Percentiles rank a stretch among this genome's conserved stretches.
Conservation (phyloP, 2,113 vertebrate genomes). For the Ceuthmochares aereus region DNA sequence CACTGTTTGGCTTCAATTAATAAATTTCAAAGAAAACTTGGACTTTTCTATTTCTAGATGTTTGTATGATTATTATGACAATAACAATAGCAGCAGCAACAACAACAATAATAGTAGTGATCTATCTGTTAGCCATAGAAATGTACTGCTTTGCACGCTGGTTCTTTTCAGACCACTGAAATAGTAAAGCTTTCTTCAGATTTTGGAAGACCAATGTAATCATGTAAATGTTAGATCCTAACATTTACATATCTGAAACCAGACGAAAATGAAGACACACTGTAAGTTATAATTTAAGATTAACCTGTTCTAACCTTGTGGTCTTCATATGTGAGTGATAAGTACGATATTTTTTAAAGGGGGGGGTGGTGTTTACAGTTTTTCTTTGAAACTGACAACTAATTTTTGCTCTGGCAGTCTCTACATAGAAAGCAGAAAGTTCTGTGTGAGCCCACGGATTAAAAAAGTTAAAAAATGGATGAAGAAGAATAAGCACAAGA, state of each 20-base stretch:
- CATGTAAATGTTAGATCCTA: neutral
- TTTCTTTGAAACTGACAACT: neutral
- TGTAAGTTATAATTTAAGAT: neutral
- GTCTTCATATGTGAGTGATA: neutral
- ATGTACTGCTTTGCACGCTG: neutral
- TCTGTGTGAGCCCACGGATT: slow-evolving; percentile 71
- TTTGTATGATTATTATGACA: neutral
- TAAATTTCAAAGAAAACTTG: neutral
- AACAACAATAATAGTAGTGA: neutral
- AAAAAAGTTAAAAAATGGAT: slow-evolving; percentile 64
- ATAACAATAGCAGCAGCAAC: neutral
- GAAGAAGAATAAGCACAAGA: slow-evolving; percentile 41
- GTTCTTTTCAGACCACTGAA: neutral
- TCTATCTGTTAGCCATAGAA: neutral
- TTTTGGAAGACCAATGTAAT: neutral
- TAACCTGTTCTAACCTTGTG: neutral
- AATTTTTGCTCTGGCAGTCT: slow-evolving; percentile 55
- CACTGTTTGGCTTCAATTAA: neutral
- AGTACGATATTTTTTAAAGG: neutral
- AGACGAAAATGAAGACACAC: neutral
- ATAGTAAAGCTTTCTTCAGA: neutral
- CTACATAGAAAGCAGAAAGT: slow-evolving; percentile 59
- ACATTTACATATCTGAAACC: neutral
- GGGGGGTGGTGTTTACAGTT: neutral
- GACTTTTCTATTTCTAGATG: neutral